Base-by-base conservation (phyloP, 2,888 invertebrate species). In the Hermodice carunculata region DNA sequence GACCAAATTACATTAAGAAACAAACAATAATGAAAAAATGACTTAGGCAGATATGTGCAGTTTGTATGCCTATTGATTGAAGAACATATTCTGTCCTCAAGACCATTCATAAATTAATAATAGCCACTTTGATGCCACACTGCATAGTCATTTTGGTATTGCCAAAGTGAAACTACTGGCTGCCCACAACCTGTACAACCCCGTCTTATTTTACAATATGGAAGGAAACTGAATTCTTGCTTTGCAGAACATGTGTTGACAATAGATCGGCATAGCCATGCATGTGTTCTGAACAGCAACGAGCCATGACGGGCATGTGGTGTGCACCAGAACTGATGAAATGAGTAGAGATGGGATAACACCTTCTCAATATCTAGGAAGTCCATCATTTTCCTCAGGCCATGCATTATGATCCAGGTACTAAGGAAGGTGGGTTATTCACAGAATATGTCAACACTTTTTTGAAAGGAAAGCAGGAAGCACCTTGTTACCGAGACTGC, bases 301-400 rank as follows among this genome's bases (percentile, higher is more conserved):
- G 80, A 52, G 54, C 52, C 4, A 60, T 84, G 3, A 60, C 32
- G 0, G 80, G 85, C 5, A 81, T 82, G 1, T 86, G 79, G 81
- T 78, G 83, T 22, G 73, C 76, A 0, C 79, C 78, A 19, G 85
- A 86, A 67, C 49, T 86, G 0, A 31, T 73, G 32, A 78, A 76
- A 65, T 85, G 84, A 5, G 32, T 81, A 0, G 40, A 69, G 57
- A 68, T 70, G 32, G 83, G 81, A 0, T 86, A 85, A 58, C 61
- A 66, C 49, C 70, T 84, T n/a, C 1, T 78, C 0, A 67, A 81
- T 43, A 71, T 83, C 4, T 48, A 59, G 37, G 59, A 59, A 24
- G 57, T 46, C 1, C 46, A 57, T 22, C 57, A 57, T 19, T 57
- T 26, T 26, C 22, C 28, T 19, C 8, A 14, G 6, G 19, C 17